phyloP scores from a whole-genome alignment of 2,113 vertebrate species.

The Ochotona princeps region DNA sequence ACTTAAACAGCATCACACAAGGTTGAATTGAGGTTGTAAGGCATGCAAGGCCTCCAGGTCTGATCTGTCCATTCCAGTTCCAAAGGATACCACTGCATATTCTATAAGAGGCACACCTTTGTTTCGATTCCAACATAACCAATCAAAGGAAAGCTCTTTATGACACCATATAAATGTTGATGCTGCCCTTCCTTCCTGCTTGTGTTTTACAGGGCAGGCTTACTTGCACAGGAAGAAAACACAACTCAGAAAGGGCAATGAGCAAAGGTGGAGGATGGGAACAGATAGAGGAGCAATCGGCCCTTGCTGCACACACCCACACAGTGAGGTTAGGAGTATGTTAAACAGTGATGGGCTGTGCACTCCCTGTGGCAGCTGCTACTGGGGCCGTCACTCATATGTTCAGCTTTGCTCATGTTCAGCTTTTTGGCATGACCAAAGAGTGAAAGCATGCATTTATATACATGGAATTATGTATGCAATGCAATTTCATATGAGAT shows the following conservation, averaged over 20 bases:
- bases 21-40: neutral
- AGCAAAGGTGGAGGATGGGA: neutral
- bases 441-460: neutral
- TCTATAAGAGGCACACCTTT: neutral
- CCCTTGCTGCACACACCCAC: too few species aligned
- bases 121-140: neutral
- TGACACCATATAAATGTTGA: constrained; percentile 70
- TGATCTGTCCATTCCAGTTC: neutral
- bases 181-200: neutral
- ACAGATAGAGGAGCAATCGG: neutral
- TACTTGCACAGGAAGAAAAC: constrained; percentile 27
- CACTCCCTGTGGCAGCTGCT: accelerated
- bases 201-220: constrained; percentile 1
- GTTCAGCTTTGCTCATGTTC: accelerated
- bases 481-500: neutral
- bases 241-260: constrained; percentile 15
- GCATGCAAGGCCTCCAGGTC: neutral
- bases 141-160: constrained; percentile 62
- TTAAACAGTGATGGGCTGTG: neutral
- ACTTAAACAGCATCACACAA: accelerated
- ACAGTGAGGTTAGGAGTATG: neutral
- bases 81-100: neutral
- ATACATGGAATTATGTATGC: neutral
- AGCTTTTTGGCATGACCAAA: neutral
- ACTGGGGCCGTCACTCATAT: too few species aligned